Base-by-base conservation (phyloP, 2,113 vertebrate species). In the Pterocles gutturalis region DNA sequence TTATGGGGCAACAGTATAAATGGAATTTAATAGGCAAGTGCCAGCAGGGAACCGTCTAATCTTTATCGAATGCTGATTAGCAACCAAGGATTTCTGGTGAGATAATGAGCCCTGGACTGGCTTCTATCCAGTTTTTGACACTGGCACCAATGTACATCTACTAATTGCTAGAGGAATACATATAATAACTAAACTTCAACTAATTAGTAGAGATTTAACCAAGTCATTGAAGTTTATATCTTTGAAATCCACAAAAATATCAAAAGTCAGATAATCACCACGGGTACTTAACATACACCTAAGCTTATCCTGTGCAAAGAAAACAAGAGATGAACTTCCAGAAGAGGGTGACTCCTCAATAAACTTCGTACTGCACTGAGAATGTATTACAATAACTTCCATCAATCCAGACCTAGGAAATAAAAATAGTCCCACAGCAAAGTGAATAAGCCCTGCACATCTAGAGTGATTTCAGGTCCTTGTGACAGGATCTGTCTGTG, bases 11-110 rank as follows among this genome's bases (percentile, higher is more conserved):
- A 92, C 66, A 81, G 79, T 93, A 90, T 96, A 96, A 97, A 96
- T 87, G 92, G 80, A 96, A 95, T 93, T 96, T 97, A 97, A 97
- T 89, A 96, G 96, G 69, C 73, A 94, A 95, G 69, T 60, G 73
- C 91, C 80, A 49, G 91, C 89, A 80, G 91, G 96, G 90, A 97
- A 90, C 93, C 4, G 4, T 92, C 97, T 96, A 86, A 97, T 94
- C 93, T 95, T 95, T 89, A 93, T 96, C 34, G 16, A 96, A 94
- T 80, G 89, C 89, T 96, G 95, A 96, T 96, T 96, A 97, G 88
- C 17, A 7, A 80, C 88, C 69, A 70, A 76, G 93, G 83, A 90
- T 83, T 97, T 96, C 95, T 94, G 83, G 72, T 87, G 91, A 83
- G 96, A 96, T 96, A 97, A 97, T 95, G 88, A 97, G 93, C 70